phyloP scores from a whole-genome alignment of 2,113 vertebrate genomes.

The Tragelaphus scriptus region DNA sequence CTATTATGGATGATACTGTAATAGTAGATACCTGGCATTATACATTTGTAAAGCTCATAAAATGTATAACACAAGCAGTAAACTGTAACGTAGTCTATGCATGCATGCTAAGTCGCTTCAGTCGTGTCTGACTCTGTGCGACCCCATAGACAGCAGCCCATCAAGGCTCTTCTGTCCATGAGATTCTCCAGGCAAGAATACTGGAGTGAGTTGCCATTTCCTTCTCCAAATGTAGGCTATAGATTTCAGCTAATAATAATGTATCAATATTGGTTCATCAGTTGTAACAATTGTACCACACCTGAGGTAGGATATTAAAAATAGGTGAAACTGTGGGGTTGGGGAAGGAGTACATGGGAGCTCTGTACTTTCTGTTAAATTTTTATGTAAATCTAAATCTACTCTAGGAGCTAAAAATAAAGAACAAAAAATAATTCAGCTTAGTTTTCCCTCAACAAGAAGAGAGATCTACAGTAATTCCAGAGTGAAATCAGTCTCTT shows the following conservation, averaged over 20 bases:
- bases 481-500: neutral
- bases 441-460: neutral
- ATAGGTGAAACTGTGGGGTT: neutral
- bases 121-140: fast-evolving
- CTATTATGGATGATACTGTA: neutral
- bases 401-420: neutral
- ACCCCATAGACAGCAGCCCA: neutral
- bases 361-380: neutral
- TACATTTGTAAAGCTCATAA: neutral
- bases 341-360: neutral
- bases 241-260: neutral
- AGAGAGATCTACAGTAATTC: neutral
- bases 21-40: neutral
- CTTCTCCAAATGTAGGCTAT: neutral
- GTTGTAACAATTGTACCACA: neutral
- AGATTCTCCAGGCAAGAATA: neutral
- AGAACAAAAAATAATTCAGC: neutral
- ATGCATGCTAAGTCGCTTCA: neutral
- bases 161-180: neutral
- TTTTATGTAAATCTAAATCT: constrained; percentile 12
- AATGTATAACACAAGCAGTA: neutral
- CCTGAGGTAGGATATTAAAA: neutral
- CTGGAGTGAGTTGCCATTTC: neutral
- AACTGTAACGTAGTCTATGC: neutral
- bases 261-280: neutral